Percentiles rank a stretch among this genome's conserved stretches.
phyloP scores from a whole-genome alignment of 2,797 vertebrate species.

The Silurus aristotelis region DNA sequence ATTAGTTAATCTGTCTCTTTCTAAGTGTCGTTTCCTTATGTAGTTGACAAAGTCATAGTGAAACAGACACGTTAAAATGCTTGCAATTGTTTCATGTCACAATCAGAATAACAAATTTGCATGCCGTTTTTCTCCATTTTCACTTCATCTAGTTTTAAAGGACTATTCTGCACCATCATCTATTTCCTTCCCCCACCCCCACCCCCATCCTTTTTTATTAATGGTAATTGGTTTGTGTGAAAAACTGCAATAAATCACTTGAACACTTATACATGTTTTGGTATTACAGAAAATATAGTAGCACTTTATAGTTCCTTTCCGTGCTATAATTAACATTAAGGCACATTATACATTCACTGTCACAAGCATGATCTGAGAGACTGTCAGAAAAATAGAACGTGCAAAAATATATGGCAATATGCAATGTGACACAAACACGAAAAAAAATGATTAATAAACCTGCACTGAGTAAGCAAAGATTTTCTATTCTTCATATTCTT shows the following conservation, averaged over 20 bases:
- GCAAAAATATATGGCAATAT: neutral
- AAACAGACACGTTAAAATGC: too few relatives aligned
- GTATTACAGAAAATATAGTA: neutral
- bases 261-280: neutral
- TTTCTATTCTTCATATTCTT: neutral
- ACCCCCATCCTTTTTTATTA: neutral
- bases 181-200: too few relatives aligned
- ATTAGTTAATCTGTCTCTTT: too few relatives aligned
- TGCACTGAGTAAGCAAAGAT: neutral
- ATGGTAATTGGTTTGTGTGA: neutral
- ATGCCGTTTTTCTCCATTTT: too few relatives aligned
- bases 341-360: too few relatives aligned
- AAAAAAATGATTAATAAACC: neutral
- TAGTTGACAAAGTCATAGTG: too few relatives aligned
- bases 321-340: neutral
- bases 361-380: neutral
- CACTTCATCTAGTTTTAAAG: too few relatives aligned
- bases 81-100: too few relatives aligned
- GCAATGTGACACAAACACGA: too few relatives aligned
- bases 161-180: neutral
- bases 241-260: neutral
- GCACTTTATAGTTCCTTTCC: neutral
- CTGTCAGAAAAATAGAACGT: neutral
- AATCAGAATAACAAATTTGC: too few relatives aligned
- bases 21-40: too few relatives aligned